A percentile compares a stretch with the other conserved stretches of the same genome.
These are phyloP conservation scores for Scopus umbretta DNA, from an alignment of 2,113 vertebrate species.

Conservation along the genomic window DNA sequence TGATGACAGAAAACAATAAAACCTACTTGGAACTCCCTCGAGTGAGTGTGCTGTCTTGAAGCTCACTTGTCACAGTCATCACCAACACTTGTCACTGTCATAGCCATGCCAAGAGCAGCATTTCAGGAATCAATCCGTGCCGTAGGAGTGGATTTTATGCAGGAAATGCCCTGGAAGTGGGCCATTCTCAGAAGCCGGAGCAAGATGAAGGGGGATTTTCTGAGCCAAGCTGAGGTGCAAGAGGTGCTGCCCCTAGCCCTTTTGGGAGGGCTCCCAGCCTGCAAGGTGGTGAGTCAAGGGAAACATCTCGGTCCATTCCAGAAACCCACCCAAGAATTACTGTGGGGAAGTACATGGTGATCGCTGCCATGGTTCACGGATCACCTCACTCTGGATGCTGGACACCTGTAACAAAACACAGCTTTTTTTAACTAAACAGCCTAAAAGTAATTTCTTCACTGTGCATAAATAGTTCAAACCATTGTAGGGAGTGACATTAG, in stretches of 20 bases:
- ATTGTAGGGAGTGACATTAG: background rate
- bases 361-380: background rate
- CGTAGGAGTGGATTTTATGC: background rate
- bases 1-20: background rate
- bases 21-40: background rate
- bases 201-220: background rate
- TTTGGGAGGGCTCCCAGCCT: background rate
- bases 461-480: background rate
- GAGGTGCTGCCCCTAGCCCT: background rate
- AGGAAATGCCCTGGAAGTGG: background rate
- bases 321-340: background rate
- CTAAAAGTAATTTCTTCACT: background rate
- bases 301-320: background rate
- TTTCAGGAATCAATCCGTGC: background rate
- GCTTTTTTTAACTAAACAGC: background rate
- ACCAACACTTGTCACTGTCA: background rate
- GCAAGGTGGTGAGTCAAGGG: background rate
- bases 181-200: rapidly evolving
- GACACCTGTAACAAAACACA: too few species aligned
- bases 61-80: background rate
- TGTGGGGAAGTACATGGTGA: rapidly evolving
- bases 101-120: background rate
- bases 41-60: background rate
- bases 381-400: background rate
- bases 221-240: background rate